Conservation (phyloP, 2,888 invertebrate genomes). For the Drosophila multiciliata region DNA sequence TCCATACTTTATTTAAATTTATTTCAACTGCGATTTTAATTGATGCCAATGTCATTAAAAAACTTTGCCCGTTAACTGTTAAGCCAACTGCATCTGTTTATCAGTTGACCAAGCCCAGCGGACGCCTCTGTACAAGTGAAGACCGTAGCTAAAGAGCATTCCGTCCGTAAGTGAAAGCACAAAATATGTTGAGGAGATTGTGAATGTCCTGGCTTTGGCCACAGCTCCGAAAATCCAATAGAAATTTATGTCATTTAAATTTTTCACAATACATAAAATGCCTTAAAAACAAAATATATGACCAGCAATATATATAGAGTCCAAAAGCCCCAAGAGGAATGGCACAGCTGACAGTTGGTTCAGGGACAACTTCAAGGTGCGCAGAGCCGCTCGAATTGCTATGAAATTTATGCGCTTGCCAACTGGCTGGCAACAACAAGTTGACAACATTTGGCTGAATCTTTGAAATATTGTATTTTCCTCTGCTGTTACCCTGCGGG, state of each 20-base stretch:
- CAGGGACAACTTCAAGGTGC: conserved; percentile 59
- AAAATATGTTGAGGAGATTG: conserved; percentile 38
- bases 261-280: conserved; percentile 68
- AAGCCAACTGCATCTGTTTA: conserved; percentile 8
- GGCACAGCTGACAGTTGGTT: not conserved
- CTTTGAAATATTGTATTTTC: conserved; percentile 67
- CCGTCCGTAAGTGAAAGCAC: conserved; percentile 53
- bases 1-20: not conserved
- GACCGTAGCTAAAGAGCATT: conserved; percentile 25
- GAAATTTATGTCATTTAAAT: conserved; percentile 77
- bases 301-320: conserved; percentile 59
- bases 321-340: conserved; percentile 1
- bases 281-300: conserved; percentile 73
- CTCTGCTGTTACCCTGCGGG: conserved; percentile 8
- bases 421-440: conserved; percentile 65
- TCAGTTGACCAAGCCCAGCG: conserved; percentile 1
- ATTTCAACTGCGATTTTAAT: not conserved
- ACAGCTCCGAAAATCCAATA: conserved; percentile 64
- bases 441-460: conserved; percentile 63
- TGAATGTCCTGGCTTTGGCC: conserved; percentile 30
- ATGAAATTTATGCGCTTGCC: conserved; percentile 72
- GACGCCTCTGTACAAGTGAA: conserved; percentile 9
- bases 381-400: conserved; percentile 60
- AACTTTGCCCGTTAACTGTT: conserved; percentile 5
- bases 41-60: not conserved